Percentiles rank a stretch among this genome's conserved stretches.
Conservation (phyloP, 2,797 vertebrate genomes). For the Morus bassanus region DNA sequence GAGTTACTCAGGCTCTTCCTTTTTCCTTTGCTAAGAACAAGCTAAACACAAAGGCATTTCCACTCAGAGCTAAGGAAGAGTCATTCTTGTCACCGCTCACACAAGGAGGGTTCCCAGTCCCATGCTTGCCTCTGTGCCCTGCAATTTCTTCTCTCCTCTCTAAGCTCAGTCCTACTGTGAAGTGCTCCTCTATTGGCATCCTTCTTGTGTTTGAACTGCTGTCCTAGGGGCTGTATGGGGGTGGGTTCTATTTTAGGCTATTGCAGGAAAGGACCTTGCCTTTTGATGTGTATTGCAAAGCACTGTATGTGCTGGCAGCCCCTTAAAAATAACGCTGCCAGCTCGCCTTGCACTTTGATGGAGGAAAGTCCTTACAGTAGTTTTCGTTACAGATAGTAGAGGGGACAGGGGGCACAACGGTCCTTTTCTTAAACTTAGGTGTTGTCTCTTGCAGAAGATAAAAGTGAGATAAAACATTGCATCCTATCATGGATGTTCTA, state of each 20-base stretch:
- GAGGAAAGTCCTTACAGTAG: background rate
- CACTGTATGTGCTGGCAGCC: background rate
- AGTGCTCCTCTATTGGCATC: background rate
- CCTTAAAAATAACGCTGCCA: background rate
- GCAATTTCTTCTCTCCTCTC: background rate
- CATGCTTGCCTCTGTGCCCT: background rate
- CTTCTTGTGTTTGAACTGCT: background rate
- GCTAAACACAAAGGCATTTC: background rate
- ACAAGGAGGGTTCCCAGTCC: background rate
- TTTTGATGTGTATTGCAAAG: background rate
- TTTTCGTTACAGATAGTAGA: background rate
- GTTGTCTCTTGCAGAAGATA: background rate
- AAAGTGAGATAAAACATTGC: background rate
- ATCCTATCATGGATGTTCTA: background rate
- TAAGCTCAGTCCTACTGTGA: background rate
- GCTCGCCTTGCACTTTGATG: background rate
- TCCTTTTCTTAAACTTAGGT: background rate
- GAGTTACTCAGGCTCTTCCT: background rate
- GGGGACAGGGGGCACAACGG: background rate
- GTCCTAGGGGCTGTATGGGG: background rate
- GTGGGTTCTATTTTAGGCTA: background rate
- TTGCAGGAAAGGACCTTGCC: background rate
- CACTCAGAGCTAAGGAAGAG: background rate
- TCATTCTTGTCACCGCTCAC: background rate
- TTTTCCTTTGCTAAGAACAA: background rate